These are phyloP conservation scores for Deroptyus accipitrinus DNA, from an alignment of 2,113 vertebrate species.

Conservation along the genomic window DNA sequence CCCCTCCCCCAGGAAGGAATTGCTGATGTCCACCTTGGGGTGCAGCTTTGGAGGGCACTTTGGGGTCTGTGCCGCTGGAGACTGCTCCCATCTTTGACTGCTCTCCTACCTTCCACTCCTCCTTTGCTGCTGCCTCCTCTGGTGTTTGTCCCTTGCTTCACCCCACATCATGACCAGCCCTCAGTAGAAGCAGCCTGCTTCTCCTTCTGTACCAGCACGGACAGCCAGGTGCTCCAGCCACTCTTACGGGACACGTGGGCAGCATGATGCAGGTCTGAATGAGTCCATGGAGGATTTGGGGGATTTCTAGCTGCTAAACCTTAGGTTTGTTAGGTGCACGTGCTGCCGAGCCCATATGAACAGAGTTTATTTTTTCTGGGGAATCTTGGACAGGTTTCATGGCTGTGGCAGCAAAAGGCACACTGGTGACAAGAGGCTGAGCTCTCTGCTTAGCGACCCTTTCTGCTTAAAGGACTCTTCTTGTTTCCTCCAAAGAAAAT, in stretches of 20 bases:
- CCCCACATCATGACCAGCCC: accelerated
- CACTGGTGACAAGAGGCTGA: background rate
- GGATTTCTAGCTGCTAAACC: background rate
- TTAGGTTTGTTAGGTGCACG: background rate
- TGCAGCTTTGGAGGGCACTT: background rate
- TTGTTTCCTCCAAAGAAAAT: background rate
- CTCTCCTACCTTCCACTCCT: accelerated
- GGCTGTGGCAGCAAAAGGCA: background rate
- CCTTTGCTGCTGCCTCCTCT: background rate
- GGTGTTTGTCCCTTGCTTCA: too few relatives aligned
- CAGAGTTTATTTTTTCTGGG: background rate
- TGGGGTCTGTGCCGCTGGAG: background rate
- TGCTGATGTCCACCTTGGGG: too few relatives aligned
- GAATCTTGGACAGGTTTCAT: background rate
- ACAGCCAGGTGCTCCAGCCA: background rate
- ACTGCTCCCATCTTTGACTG: background rate
- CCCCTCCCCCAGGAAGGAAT: background rate
- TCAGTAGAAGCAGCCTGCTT: background rate
- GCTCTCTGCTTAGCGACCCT: background rate
- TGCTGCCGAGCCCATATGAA: background rate
- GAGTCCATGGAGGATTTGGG: background rate
- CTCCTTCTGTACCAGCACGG: accelerated
- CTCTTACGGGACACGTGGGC: background rate
- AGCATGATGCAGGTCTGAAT: accelerated
- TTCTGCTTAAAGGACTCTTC: background rate